Conservation (phyloP, 2,797 vertebrate species). For the Phataginus tricuspis region DNA sequence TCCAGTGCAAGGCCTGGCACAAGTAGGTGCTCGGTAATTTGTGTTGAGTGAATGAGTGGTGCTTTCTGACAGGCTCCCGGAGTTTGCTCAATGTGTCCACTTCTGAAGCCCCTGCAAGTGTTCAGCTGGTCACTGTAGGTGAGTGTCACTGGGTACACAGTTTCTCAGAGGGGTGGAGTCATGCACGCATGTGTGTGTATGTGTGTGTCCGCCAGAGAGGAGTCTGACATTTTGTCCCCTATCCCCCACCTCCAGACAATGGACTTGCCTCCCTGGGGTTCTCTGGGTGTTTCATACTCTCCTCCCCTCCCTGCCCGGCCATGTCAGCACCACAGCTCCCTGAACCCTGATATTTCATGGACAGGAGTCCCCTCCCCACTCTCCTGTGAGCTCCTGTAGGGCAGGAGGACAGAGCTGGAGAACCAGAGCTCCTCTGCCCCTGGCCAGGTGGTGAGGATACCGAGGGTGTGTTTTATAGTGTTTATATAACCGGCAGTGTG, state of each 20-base stretch:
- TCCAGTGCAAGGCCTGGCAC: not conserved
- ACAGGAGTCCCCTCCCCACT: not conserved
- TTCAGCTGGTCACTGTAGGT: conserved; percentile 34
- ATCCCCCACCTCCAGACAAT: not conserved
- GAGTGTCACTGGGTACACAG: not conserved
- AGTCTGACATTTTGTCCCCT: not conserved
- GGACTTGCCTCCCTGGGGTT: not conserved
- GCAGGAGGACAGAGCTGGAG: not conserved
- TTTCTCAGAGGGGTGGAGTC: accelerated
- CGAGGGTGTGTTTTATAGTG: no score
- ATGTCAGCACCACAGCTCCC: not conserved
- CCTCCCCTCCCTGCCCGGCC: no score
- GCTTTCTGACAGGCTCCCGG: conserved; percentile 58
- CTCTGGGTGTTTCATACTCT: not conserved
- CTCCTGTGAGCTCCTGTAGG: not conserved
- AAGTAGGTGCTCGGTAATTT: not conserved
- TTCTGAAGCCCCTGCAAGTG: not conserved
- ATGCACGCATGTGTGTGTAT: accelerated
- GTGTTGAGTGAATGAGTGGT: not conserved
- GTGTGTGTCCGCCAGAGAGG: accelerated
- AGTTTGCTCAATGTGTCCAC: conserved; percentile 9
- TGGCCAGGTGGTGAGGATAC: accelerated
- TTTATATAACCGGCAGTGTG: not conserved
- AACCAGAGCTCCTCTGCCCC: not conserved
- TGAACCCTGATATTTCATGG: not conserved